A percentile compares a stretch with the other conserved stretches of the same genome.
phyloP scores from a whole-genome alignment of 2,113 vertebrate genomes.

The Eretmochelys imbricata region DNA sequence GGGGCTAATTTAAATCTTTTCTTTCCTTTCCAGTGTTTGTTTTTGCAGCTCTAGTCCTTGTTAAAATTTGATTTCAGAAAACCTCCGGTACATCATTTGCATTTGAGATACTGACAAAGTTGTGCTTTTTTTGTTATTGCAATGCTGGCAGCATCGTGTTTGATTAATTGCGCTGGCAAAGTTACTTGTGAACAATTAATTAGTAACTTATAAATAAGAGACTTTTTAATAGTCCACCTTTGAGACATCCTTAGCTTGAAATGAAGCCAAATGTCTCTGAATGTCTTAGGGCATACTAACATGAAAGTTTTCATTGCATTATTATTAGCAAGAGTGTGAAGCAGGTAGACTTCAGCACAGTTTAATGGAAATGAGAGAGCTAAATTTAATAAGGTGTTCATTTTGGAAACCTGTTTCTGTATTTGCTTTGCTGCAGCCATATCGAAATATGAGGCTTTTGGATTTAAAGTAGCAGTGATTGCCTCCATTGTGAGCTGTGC shows the following conservation, averaged over 20 bases:
- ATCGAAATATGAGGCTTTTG: slow-evolving; percentile 81
- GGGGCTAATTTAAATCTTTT: not conserved
- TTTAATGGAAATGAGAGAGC: slow-evolving; percentile 3
- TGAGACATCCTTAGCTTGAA: not conserved
- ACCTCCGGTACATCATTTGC: not conserved
- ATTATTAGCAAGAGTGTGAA: not conserved
- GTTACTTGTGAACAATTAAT: slow-evolving; percentile 16
- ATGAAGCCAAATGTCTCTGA: not conserved
- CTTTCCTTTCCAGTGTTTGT: accelerated
- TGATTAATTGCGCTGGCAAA: slow-evolving; percentile 26
- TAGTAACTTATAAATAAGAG: slow-evolving; percentile 11
- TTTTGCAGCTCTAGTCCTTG: not conserved
- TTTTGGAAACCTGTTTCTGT: not conserved
- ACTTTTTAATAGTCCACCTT: not conserved
- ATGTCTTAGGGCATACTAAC: not conserved
- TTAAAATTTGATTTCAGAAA: not conserved
- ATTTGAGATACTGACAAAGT: not conserved
- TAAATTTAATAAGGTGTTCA: not conserved
- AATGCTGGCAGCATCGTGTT: not conserved
- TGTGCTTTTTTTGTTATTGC: not conserved
- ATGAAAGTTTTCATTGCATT: not conserved
- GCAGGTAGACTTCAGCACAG: not conserved
- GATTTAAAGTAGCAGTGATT: slow-evolving; percentile 90
- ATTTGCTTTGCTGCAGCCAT: slow-evolving; percentile 80
- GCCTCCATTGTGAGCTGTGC: slow-evolving; percentile 89